phyloP scores from a whole-genome alignment of 2,113 vertebrate genomes.

The Peromyscus californicus region DNA sequence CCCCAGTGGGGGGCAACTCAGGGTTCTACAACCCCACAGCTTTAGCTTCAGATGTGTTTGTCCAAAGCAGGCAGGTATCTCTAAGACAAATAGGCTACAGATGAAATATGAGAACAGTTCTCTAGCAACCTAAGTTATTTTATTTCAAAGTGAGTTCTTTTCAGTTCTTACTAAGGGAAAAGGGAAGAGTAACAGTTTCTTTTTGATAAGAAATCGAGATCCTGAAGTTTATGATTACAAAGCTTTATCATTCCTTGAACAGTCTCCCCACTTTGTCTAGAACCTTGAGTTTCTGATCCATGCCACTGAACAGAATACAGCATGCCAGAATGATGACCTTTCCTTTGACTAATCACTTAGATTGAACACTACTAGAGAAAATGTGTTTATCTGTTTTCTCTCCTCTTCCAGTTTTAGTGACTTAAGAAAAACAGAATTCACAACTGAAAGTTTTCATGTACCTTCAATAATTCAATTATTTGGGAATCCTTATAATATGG shows the following conservation, averaged over 20 bases:
- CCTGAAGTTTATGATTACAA: neutral
- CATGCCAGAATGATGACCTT: neutral
- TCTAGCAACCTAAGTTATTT: conserved; percentile 7
- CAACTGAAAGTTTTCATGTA: neutral
- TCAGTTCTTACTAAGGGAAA: neutral
- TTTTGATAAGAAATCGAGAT: neutral
- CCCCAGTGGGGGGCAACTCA: neutral
- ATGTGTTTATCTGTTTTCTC: neutral
- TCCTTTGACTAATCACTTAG: neutral
- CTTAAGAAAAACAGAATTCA: conserved; percentile 61
- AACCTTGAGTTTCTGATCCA: neutral
- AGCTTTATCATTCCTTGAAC: neutral
- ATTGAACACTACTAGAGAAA: neutral
- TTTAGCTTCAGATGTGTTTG: neutral
- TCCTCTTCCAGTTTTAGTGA: conserved; percentile 37
- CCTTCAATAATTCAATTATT: conserved; percentile 49
- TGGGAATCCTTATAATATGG: neutral
- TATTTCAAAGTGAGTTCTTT: conserved; percentile 67
- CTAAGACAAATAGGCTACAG: neutral
- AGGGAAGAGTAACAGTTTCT: neutral
- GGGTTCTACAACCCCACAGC: neutral
- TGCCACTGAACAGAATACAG: neutral
- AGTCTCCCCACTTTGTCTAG: neutral
- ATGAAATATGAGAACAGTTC: neutral
- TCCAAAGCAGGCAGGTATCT: neutral